phyloP scores from a whole-genome alignment of 2,888 invertebrate genomes.

The Drosophila helvetica region DNA sequence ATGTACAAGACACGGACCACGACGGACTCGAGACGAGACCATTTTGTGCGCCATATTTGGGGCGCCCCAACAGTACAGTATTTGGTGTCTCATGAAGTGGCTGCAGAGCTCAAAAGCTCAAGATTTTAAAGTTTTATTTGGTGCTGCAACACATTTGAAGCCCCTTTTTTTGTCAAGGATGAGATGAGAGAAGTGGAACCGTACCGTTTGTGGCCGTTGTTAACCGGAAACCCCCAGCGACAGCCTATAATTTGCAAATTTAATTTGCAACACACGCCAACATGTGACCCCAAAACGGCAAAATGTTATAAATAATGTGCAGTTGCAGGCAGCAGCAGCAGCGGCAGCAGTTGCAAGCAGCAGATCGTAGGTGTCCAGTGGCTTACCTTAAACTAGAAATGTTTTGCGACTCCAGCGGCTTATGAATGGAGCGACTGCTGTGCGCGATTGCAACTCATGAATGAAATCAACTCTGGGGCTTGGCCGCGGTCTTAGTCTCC shows the following conservation, averaged over 20 bases:
- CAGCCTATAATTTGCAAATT: constrained; percentile 80
- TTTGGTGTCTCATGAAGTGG: constrained; percentile 77
- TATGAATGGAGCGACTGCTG: constrained; percentile 36
- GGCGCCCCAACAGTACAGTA: constrained; percentile 33
- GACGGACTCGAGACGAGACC: constrained; percentile 47
- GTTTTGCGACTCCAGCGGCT: constrained; percentile 46
- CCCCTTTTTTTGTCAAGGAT: constrained; percentile 20
- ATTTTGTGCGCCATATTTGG: constrained; percentile 67
- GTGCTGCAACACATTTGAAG: constrained; percentile 65
- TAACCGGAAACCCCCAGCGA: constrained; percentile 75
- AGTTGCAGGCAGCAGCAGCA: constrained; percentile 55
- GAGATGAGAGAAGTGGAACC: constrained; percentile 23
- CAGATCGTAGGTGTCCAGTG: constrained; percentile 69
- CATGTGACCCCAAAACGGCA: constrained; percentile 79
- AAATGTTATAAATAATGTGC: constrained; percentile 77
- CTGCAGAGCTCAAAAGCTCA: constrained; percentile 17
- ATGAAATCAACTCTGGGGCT: constrained; percentile 60
- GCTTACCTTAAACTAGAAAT: constrained; percentile 81
- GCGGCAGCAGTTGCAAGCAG: constrained; percentile 11
- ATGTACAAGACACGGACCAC: constrained; percentile 52
- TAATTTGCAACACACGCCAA: constrained; percentile 81
- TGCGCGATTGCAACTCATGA: constrained; percentile 51
- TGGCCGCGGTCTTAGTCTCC: constrained; percentile 35
- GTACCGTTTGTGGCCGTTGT: constrained; percentile 20
- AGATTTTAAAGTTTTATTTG: constrained; percentile 60